Conservation (phyloP, 2,113 vertebrate genomes). For the Poeciliopsis turrubarensis region DNA sequence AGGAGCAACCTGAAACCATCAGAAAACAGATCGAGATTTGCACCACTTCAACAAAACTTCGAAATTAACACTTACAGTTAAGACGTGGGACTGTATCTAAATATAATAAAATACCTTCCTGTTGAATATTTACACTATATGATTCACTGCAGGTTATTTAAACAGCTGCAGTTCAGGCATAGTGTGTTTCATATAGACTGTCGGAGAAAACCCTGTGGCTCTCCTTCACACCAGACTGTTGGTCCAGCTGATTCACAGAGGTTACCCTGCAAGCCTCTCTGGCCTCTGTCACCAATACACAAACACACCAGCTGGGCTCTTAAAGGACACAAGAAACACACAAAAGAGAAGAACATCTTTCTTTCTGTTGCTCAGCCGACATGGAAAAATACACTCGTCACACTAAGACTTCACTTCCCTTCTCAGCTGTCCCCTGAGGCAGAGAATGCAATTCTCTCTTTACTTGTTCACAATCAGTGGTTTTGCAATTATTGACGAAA, state of each 20-base stretch:
- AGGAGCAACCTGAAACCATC: conserved; percentile 86
- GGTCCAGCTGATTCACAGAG: conserved; percentile 48
- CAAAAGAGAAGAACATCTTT: conserved; percentile 8
- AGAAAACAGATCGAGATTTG: neutral
- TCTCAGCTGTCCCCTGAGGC: conserved; percentile 7
- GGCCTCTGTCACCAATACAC: conserved; percentile 22
- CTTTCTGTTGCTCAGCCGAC: conserved; percentile 11
- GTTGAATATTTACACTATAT: conserved; percentile 1
- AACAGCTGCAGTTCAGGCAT: conserved; percentile 54
- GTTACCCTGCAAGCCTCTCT: conserved; percentile 28
- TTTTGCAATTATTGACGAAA: too few species aligned
- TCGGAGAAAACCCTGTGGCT: conserved; percentile 30
- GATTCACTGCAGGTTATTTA: conserved; percentile 30
- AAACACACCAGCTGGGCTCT: conserved; percentile 45
- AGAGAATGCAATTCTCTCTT: too few species aligned
- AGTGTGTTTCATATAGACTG: conserved; percentile 14
- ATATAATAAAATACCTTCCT: neutral
- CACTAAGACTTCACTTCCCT: conserved; percentile 7
- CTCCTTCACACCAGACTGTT: conserved; percentile 45
- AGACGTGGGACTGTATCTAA: neutral
- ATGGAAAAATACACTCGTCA: conserved; percentile 21
- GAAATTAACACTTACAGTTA: neutral
- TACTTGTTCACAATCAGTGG: too few species aligned
- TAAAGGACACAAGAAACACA: conserved; percentile 10
- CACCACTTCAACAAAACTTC: neutral